Conservation (phyloP, 2,888 invertebrate genomes). For the Diarsia mendica region DNA sequence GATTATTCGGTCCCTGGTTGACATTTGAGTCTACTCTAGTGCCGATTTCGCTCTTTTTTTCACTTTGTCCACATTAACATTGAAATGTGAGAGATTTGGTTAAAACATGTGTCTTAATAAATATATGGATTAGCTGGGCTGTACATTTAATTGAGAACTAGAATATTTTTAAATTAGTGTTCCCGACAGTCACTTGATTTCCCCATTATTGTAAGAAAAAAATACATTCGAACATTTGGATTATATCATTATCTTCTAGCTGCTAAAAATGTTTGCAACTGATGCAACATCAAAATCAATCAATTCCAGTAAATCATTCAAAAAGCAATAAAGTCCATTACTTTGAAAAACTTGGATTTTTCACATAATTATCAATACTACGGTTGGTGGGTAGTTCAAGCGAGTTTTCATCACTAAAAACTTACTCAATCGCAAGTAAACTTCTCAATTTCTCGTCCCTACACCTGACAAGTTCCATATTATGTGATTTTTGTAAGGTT, state of each 20-base stretch:
- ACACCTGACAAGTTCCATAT: too few relatives aligned
- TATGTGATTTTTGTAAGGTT: too few relatives aligned
- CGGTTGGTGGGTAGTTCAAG: not conserved
- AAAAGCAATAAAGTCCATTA: too few relatives aligned
- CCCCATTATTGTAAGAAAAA: not conserved
- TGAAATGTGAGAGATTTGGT: not conserved
- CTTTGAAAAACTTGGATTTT: not conserved
- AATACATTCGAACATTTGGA: not conserved
- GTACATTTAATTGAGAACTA: not conserved
- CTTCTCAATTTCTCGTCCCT: not conserved
- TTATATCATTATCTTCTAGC: too few relatives aligned
- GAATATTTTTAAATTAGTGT: not conserved
- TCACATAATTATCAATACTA: not conserved
- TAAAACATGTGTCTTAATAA: not conserved
- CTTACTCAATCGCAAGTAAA: not conserved
- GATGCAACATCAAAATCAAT: not conserved
- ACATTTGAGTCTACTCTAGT: conserved; percentile 5
- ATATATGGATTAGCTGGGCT: not conserved
- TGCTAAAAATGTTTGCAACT: not conserved
- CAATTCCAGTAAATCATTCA: too few relatives aligned
- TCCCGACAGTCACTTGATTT: not conserved
- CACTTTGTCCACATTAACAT: not conserved
- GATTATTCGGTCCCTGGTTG: not conserved
- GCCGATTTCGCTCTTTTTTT: conserved; percentile 13
- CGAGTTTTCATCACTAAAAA: not conserved